Evolutionary conservation across 2,888 invertebrate species (phyloP), one percentile per base, ranked within the genome.

Genomic region (Dione juno): DNA sequence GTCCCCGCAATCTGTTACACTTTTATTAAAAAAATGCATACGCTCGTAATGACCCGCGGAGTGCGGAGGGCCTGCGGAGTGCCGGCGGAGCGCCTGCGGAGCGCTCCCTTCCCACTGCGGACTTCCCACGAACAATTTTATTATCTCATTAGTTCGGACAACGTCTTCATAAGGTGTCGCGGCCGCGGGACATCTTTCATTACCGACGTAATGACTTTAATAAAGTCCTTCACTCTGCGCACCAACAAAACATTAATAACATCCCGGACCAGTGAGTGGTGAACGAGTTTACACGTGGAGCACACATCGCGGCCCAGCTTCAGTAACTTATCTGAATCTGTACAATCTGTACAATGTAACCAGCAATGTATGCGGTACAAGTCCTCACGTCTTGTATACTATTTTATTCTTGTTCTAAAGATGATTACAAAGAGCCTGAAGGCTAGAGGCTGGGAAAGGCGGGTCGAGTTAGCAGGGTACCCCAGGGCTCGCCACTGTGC

Each of bases 91-190:
- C 14, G 14, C 13, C 43, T 13, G 43, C 43, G 13, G 43, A 43
- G 13, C n/a, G 45, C 48, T 7, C 16, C 8, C n/a, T 3, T 28
- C 54, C 54, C n/a, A 1, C 35, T 69, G 75, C 64, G 69, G 77
- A 78, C 85, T 85, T 86, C 86, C 87, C 88, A 85, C 85, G 83
- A 82, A 82, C 82, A 79, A 81, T 82, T 87, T 87, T 87, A 89
- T 88, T 87, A 87, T 84, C 88, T 89, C 90, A 92, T 91, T 91
- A 91, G 83, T 77, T 82, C 84, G 87, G 88, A 84, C 86, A 86
- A 90, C 85, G 88, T 88, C 90, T 91, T 90, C 86, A 90, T 90
- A 87, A 86, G 82, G 88, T 85, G 90, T 88, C 88, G 84, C 86
- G 64, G 85, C 88, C 88, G 78, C 86, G 85, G 85, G 89, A 88